Base-by-base conservation (phyloP, 2,113 vertebrate species). In the Actinemys pallida region DNA sequence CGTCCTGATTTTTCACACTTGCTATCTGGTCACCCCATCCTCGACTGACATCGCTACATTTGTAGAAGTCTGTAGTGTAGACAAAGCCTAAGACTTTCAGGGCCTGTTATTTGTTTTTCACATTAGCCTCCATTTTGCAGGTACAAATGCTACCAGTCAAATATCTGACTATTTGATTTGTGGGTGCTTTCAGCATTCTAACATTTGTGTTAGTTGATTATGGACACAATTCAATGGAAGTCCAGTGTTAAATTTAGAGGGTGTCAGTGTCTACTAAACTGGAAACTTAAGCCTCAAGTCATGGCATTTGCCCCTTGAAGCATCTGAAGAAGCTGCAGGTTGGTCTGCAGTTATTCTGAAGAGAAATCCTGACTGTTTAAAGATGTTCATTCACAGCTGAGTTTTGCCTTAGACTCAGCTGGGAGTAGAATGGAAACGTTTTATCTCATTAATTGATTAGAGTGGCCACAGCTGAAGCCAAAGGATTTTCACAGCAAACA, bases 41-140 rank as follows among this genome's bases (percentile, higher is more conserved):
- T 9, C 6, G 17, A n/a, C 35, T 69, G 62, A 69, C 62, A 69
- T n/a, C 5, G 35, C 62, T 69, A 19, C 35, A 69, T n/a, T n/a
- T 69, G 35, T 69, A 69, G 35, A 69, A n/a, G 31, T 69, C 65
- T 69, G 17, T 39, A 69, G 62, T 2, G 7, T n/a, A 69, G 31
- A 39, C 35, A 69, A n/a, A 69, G 35, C 8, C 35, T 31, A 27
- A 62, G 27, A 13, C 29, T 69, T 69, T 69, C 65, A 39, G n/a
- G 14, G 35, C 65, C 65, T 20, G 35, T 69, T n/a, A 20, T 39
- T 69, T 39, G 5, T 69, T 47, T 27, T 76, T 27, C 39, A 25
- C 22, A 47, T 94, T 81, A 85, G 57, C 35, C 19, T 94, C 82
- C 91, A 47, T 83, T 69, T 91, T 92, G 52, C 42, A 91, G 49